Evolutionary conservation across 1,140 invertebrate species (phyloP).

Genomic region (Stratiolaelaps scimitus): DNA sequence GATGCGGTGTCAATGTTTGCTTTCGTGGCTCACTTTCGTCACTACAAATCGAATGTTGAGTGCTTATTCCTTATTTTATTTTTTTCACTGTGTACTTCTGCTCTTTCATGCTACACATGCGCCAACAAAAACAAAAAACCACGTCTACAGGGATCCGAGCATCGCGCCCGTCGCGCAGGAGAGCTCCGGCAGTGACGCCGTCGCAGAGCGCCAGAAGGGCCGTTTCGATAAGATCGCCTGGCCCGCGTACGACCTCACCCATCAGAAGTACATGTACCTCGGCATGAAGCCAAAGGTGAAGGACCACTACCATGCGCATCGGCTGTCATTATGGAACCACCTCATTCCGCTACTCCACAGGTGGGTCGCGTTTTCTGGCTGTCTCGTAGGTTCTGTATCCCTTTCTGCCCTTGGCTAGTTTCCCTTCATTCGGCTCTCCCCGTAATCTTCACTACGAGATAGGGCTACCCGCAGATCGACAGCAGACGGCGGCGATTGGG

Average conservation of each 20-base stretch:
- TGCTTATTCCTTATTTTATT: too few relatives aligned
- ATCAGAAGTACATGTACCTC: slow-evolving; percentile 70
- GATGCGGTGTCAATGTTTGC: too few relatives aligned
- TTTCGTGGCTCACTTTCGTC: too few relatives aligned
- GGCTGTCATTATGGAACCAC: slow-evolving; percentile 87
- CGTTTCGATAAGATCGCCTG: slow-evolving; percentile 51
- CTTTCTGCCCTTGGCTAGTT: too few relatives aligned
- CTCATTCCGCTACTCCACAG: slow-evolving; percentile 85
- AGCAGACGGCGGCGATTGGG: too few relatives aligned
- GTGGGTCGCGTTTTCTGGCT: slow-evolving; percentile 43
- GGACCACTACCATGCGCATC: slow-evolving; percentile 85
- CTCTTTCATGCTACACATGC: too few relatives aligned
- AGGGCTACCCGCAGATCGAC: too few relatives aligned
- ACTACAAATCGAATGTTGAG: too few relatives aligned
- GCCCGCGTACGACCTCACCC: slow-evolving; percentile 77
- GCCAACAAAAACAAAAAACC: neutral
- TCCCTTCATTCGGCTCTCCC: too few relatives aligned
- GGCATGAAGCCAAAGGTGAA: slow-evolving; percentile 55
- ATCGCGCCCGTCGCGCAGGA: slow-evolving; percentile 16
- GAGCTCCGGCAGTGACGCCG: slow-evolving; percentile 28
- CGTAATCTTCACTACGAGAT: too few relatives aligned
- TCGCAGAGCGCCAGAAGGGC: slow-evolving; percentile 15
- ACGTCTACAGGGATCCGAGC: slow-evolving; percentile 27
- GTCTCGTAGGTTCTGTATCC: too few relatives aligned
- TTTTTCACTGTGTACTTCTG: too few relatives aligned